Evolutionary conservation across 2,888 invertebrate genomes (phyloP).

Genomic region (Orthosia cruda): DNA sequence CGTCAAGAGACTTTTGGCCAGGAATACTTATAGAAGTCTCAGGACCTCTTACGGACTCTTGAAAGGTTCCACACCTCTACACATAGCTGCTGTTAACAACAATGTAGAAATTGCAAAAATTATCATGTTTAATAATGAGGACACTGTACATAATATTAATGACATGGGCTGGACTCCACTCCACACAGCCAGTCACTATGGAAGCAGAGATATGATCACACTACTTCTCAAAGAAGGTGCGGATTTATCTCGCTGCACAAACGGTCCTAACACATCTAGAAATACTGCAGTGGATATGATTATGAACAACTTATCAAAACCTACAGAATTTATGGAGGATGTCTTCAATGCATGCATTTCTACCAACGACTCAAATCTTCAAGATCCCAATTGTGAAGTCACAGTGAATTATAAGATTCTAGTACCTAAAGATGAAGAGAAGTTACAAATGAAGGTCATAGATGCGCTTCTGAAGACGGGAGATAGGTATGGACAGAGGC

Average conservation of each 20-base stretch:
- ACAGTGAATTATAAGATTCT: slow-evolving; percentile 85
- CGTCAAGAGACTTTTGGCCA: slow-evolving; percentile 74
- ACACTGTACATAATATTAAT: slow-evolving; percentile 71
- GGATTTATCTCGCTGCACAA: slow-evolving; percentile 65
- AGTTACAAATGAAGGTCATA: slow-evolving; percentile 87
- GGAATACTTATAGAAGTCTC: slow-evolving; percentile 63
- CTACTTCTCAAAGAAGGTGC: slow-evolving; percentile 81
- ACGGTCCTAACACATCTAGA: slow-evolving; percentile 52
- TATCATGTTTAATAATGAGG: slow-evolving; percentile 77
- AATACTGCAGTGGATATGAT: slow-evolving; percentile 86
- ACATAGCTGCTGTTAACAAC: slow-evolving; percentile 83
- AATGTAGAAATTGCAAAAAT: slow-evolving; percentile 77
- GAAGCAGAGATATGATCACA: slow-evolving; percentile 88
- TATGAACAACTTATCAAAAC: slow-evolving; percentile 84
- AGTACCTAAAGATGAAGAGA: slow-evolving; percentile 74
- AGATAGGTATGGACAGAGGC: slow-evolving; percentile 81
- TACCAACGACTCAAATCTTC: slow-evolving; percentile 80
- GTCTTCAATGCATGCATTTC: slow-evolving; percentile 86
- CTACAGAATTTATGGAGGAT: slow-evolving; percentile 86
- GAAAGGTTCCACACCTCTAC: slow-evolving; percentile 78
- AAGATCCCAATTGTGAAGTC: slow-evolving; percentile 78
- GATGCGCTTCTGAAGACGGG: slow-evolving; percentile 87
- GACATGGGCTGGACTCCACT: slow-evolving; percentile 67
- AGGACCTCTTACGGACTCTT: slow-evolving; percentile 58
- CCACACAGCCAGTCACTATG: slow-evolving; percentile 74